phyloP scores from a whole-genome alignment of 2,888 invertebrate genomes.

The Siphlonurus alternatus region DNA sequence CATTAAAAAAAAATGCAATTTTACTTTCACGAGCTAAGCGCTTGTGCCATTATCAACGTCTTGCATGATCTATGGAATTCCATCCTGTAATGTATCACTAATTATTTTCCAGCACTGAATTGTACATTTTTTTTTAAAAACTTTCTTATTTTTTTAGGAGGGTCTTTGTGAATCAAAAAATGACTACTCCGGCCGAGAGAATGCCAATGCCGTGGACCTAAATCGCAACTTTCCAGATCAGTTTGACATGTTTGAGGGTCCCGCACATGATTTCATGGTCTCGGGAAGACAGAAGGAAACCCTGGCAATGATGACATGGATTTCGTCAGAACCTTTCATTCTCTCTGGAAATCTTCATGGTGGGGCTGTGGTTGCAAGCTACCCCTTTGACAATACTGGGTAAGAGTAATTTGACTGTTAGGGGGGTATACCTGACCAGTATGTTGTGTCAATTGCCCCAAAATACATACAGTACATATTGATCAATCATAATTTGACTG shows the following conservation, averaged over 20 bases:
- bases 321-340: conserved; percentile 71
- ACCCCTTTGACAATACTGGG: conserved; percentile 84
- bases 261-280: conserved; percentile 21
- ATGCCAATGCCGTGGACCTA: conserved; percentile 64
- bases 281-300: conserved; percentile 71
- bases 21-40: too few species aligned
- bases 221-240: conserved; percentile 92
- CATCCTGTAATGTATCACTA: conserved; percentile 10
- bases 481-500: not conserved
- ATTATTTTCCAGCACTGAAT: not conserved
- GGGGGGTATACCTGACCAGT: not conserved
- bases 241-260: conserved; percentile 34
- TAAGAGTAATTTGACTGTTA: conserved; percentile 32
- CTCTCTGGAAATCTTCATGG: conserved; percentile 89
- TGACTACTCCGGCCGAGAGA: conserved; percentile 55
- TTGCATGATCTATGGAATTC: too few species aligned
- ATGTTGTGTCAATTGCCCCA: not conserved
- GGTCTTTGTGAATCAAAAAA: conserved; percentile 56
- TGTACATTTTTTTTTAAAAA: too few species aligned
- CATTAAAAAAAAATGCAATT: too few species aligned
- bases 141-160: conserved; percentile 38
- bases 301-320: conserved; percentile 75
- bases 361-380: conserved; percentile 95
- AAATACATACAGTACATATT: not conserved
- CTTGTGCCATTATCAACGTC: too few species aligned